Evolutionary conservation across 2,113 vertebrate species (phyloP), one percentile per base, ranked within the genome.

Genomic region (Leptocoma aspasia): DNA sequence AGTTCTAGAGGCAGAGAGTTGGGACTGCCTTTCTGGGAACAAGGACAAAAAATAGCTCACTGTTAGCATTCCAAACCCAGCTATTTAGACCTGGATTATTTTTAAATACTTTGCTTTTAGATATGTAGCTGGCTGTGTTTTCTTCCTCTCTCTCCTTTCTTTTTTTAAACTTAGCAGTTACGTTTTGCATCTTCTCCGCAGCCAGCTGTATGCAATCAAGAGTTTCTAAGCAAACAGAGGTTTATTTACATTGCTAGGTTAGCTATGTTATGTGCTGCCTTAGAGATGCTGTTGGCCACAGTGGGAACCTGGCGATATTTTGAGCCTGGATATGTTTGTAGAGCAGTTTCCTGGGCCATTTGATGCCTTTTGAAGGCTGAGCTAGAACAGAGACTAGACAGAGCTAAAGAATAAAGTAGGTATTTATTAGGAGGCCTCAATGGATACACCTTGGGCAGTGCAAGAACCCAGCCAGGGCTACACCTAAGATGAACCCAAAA

Each of bases 11-110:
- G 42, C 4, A 2, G 75, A 80, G 60, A 81, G 52, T 35, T 78
- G 64, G 83, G 37, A 22, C 1, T 5, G 82, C 35, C 56, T 86
- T 96, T 94, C 92, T 96, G 93, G 79, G 76, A 95, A 83, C 26
- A 30, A 26, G 65, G 49, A 56, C 69, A 89, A 90, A 97, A 96
- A 96, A 96, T 95, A 96, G 64, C 76, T 94, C 82, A 39, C 47
- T 90, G 88, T 96, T 92, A 94, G 64, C 92, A 92, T 96, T 96
- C 94, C 92, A 86, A 92, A 90, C 61, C 15, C 52, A 90, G 49
- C 56, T 94, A 71, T 96, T 97, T 93, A 92, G 80, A 70, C 80
- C 60, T 86, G 64, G 64, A 90, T 94, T 96, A 91, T 97, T 95
- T 95, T 94, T 60, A 83, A 94, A 85, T 90, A 86, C 82, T 94